These are phyloP conservation scores for Peromyscus maniculatus DNA, from an alignment of 2,113 vertebrate species.

Conservation along the genomic window DNA sequence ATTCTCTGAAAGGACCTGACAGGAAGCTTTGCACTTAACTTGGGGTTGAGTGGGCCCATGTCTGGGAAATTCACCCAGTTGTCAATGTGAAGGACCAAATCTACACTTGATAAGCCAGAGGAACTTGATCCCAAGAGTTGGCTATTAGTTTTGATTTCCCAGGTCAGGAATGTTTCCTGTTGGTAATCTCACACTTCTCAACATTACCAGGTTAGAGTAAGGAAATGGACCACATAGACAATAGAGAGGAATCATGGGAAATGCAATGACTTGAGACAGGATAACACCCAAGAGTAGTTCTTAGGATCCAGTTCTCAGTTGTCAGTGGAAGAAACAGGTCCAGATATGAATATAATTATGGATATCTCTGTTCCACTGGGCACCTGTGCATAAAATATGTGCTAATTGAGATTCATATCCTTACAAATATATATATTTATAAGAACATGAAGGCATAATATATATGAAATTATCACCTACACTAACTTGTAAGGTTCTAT, in stretches of 20 bases:
- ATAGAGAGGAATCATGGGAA: neutral
- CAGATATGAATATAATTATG: neutral
- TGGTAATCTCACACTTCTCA: neutral
- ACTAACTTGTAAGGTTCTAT: neutral
- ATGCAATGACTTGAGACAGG: neutral
- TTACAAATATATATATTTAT: neutral
- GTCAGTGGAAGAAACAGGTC: neutral
- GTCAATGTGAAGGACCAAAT: neutral
- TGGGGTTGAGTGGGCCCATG: accelerated
- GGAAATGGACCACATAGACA: neutral
- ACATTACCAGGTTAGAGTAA: neutral
- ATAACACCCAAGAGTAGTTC: neutral
- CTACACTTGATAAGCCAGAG: neutral
- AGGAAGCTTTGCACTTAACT: neutral
- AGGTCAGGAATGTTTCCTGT: neutral
- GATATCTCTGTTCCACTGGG: neutral
- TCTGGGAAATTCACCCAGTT: neutral
- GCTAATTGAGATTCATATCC: neutral
- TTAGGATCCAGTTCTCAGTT: neutral
- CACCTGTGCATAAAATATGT: neutral
- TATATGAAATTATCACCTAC: neutral
- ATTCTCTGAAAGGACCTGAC: neutral
- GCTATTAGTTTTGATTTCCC: neutral
- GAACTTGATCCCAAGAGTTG: too few species aligned
- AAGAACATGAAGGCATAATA: neutral